Percentiles rank a stretch among this genome's conserved stretches.
Evolutionary conservation across 2,797 vertebrate genomes (phyloP).

Genomic region (Cygnus olor): DNA sequence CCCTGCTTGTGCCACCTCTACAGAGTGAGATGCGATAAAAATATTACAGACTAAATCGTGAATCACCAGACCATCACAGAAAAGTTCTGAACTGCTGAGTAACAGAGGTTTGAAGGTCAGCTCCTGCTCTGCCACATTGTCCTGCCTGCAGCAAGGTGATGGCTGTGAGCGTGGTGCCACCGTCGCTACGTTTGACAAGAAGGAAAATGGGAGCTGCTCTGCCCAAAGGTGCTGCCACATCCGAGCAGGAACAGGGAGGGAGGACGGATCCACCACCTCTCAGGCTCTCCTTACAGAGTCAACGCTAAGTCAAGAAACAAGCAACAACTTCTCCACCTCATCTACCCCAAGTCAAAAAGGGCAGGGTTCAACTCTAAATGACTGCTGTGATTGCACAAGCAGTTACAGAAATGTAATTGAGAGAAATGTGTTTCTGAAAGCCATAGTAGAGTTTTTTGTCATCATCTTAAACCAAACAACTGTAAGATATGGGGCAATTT

Average conservation of each 20-base stretch:
- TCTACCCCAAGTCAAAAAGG: not conserved
- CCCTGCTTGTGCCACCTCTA: not conserved
- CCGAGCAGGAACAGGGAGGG: not conserved
- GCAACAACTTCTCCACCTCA: rapidly evolving
- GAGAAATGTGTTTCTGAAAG: not conserved
- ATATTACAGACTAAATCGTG: rapidly evolving
- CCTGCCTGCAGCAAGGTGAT: not conserved
- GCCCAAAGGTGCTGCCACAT: rapidly evolving
- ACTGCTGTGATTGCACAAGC: not conserved
- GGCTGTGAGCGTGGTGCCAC: not conserved
- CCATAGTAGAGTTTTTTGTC: not conserved
- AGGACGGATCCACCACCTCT: not conserved
- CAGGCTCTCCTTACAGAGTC: not conserved
- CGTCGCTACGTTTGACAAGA: not conserved
- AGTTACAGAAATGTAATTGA: not conserved
- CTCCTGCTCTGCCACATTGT: not conserved
- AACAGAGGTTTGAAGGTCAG: not conserved
- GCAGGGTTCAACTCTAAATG: not conserved
- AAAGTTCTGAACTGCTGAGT: not conserved
- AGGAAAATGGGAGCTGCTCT: not conserved
- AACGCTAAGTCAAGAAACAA: not conserved
- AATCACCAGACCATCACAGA: not conserved
- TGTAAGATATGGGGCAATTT: not conserved
- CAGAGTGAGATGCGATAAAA: not conserved
- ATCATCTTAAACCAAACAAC: not conserved